These are phyloP conservation scores for Pitangus sulphuratus DNA, from an alignment of 2,797 vertebrate species.

Conservation along the genomic window DNA sequence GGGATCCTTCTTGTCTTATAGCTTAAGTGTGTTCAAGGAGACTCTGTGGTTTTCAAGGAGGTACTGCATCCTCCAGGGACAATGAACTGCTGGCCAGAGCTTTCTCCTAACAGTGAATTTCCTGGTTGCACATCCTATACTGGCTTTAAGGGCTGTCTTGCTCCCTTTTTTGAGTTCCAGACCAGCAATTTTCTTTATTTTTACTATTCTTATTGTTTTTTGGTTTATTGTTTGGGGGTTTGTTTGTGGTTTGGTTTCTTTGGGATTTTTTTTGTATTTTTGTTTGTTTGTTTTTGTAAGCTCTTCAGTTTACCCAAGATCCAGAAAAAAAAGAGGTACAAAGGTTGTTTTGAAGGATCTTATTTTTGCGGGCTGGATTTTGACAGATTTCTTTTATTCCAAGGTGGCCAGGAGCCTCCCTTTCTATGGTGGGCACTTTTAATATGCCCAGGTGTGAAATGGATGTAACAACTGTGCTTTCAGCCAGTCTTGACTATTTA, in stretches of 20 bases:
- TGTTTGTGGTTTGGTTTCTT: background rate
- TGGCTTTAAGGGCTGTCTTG: background rate
- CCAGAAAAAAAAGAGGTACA: background rate
- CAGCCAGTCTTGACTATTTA: slow-evolving; percentile 25
- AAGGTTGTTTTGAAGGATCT: background rate
- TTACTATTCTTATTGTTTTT: background rate
- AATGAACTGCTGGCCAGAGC: background rate
- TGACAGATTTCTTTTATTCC: background rate
- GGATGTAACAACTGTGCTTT: background rate
- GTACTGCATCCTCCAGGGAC: background rate
- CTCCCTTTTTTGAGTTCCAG: background rate
- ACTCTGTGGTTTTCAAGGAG: background rate
- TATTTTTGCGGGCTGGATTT: background rate
- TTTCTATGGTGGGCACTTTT: background rate
- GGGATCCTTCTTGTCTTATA: background rate
- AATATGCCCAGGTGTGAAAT: slow-evolving; percentile 16
- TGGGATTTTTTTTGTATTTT: too few species aligned
- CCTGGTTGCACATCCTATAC: background rate
- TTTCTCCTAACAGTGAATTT: background rate
- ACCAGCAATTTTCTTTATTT: background rate
- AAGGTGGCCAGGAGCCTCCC: background rate
- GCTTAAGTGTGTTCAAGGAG: background rate
- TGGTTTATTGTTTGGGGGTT: background rate
- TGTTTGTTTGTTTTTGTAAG: too few species aligned
- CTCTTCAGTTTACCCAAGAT: background rate